phyloP scores from a whole-genome alignment of 2,888 invertebrate genomes.

The Trimorus sp. region DNA sequence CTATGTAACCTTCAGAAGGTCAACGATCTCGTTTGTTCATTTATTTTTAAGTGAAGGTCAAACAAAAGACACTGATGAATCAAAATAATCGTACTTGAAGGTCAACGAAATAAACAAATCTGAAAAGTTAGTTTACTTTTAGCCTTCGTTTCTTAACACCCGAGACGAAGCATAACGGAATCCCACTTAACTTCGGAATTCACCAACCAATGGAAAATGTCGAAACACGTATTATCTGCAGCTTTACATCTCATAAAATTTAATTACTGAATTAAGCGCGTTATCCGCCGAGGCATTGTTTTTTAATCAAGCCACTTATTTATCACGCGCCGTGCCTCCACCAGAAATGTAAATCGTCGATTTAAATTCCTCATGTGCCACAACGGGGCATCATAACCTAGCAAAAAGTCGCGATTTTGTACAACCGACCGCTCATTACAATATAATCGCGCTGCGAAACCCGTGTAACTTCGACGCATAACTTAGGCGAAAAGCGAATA shows the following conservation, averaged over 20 bases:
- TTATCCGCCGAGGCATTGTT: background rate
- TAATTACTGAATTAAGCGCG: constrained; percentile 1
- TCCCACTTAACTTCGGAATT: too few species aligned
- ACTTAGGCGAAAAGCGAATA: constrained; percentile 22
- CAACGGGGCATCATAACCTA: background rate
- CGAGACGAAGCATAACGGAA: too few species aligned
- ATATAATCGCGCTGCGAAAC: constrained; percentile 10
- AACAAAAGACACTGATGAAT: too few species aligned
- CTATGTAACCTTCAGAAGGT: too few species aligned
- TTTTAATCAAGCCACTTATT: constrained; percentile 3
- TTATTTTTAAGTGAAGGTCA: too few species aligned
- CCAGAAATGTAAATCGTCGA: too few species aligned
- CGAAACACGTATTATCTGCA: constrained; percentile 12
- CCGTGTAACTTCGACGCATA: constrained; percentile 9
- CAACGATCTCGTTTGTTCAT: too few species aligned
- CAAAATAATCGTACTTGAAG: too few species aligned
- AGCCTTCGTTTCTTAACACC: too few species aligned
- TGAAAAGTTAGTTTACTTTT: too few species aligned
- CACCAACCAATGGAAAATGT: constrained; percentile 5
- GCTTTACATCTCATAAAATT: constrained; percentile 18
- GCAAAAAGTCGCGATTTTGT: constrained; percentile 1
- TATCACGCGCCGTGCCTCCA: background rate
- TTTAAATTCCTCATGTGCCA: too few species aligned
- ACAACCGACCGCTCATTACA: constrained; percentile 19
- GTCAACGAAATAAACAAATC: too few species aligned